A percentile compares a stretch with the other conserved stretches of the same genome.
Conservation (phyloP, 2,113 vertebrate species). For the Kryptolebias marmoratus region DNA sequence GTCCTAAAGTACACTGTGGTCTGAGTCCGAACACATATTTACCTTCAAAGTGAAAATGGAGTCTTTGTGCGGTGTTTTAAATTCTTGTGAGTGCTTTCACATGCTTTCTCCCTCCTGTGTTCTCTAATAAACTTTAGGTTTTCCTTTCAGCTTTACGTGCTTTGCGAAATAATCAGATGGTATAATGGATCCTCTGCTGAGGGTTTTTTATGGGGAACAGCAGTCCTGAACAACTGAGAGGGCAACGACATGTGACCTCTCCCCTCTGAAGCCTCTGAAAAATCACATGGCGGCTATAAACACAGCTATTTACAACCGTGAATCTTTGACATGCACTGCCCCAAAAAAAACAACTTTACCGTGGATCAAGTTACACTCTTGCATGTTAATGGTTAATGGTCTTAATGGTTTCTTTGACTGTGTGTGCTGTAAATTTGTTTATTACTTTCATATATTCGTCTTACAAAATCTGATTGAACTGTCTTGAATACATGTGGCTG, state of each 20-base stretch:
- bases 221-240: slow-evolving; percentile 12
- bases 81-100: too few species aligned
- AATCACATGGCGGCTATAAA: slow-evolving; percentile 53
- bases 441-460: too few species aligned
- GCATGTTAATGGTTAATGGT: too few species aligned
- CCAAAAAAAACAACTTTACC: not conserved
- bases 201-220: not conserved
- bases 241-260: slow-evolving; percentile 41
- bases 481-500: too few species aligned
- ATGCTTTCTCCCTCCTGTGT: too few species aligned
- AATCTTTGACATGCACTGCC: not conserved
- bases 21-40: not conserved
- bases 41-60: not conserved
- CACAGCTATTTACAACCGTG: slow-evolving; percentile 35
- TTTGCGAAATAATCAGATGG: slow-evolving; percentile 40
- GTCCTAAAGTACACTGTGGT: not conserved
- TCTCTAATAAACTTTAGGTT: too few species aligned
- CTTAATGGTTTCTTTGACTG: not conserved
- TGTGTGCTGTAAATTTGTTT: not conserved
- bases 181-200: slow-evolving; percentile 22
- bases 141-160: not conserved
- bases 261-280: slow-evolving; percentile 30
- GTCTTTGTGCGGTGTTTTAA: too few species aligned
- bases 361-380: not conserved
- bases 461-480: too few species aligned